Evolutionary conservation across 2,113 vertebrate genomes (phyloP).

Genomic region (Alces alces): DNA sequence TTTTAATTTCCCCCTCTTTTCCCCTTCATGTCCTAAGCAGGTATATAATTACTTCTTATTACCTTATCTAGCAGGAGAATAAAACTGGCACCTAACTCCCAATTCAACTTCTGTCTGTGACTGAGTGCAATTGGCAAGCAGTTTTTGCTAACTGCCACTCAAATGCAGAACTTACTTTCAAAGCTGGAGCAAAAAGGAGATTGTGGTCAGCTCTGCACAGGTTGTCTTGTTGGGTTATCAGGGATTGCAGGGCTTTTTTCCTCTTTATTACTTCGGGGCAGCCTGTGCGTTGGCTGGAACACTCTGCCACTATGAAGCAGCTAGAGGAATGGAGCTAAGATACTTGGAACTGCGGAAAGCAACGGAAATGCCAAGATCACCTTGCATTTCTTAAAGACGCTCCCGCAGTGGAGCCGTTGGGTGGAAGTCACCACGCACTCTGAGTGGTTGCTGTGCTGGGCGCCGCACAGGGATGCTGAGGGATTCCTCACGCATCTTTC

Average conservation of each 20-base stretch:
- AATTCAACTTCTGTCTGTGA: background rate
- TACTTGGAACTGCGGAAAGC: background rate
- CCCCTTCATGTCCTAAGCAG: background rate
- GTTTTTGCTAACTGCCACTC: background rate
- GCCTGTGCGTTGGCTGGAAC: background rate
- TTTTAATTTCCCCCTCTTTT: background rate
- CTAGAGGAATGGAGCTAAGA: background rate
- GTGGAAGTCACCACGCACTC: background rate
- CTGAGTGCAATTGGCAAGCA: background rate
- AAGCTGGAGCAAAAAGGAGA: background rate
- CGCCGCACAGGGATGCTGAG: background rate
- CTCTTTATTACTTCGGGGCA: background rate
- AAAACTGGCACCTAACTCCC: background rate
- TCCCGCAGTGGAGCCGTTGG: accelerated
- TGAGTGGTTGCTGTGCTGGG: background rate
- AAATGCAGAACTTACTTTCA: background rate
- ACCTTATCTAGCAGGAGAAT: background rate
- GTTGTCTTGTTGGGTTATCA: background rate
- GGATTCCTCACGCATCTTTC: background rate
- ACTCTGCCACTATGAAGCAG: background rate
- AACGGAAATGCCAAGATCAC: background rate
- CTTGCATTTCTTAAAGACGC: background rate
- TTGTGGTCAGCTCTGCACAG: background rate
- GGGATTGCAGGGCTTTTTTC: background rate
- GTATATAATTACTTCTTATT: background rate